These are phyloP conservation scores for Sesamia inferens DNA, from an alignment of 2,888 invertebrate species.

Conservation along the genomic window DNA sequence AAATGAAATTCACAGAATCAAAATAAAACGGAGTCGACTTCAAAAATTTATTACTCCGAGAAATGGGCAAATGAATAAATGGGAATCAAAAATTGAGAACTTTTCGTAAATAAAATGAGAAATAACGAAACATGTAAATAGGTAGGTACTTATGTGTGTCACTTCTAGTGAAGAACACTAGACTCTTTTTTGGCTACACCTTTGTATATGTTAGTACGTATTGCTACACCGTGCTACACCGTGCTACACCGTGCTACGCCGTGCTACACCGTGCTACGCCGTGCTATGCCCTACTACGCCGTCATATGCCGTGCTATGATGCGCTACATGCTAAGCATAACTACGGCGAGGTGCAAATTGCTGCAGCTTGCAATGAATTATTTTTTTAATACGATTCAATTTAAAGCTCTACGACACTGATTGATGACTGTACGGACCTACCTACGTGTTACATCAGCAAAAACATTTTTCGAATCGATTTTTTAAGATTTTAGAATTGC, in stretches of 20 bases:
- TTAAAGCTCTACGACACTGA: background rate
- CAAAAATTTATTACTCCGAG: conserved; percentile 57
- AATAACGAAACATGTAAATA: conserved; percentile 31
- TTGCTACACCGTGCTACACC: too few species aligned
- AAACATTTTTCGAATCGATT: background rate
- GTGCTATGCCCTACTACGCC: background rate
- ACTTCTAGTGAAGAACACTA: background rate
- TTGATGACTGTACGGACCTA: background rate
- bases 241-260: background rate
- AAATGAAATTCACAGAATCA: conserved; percentile 59
- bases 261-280: background rate
- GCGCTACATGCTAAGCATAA: too few species aligned
- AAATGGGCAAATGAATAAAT: conserved; percentile 58
- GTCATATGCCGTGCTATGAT: background rate
- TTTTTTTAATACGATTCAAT: background rate
- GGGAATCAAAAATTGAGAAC: conserved; percentile 43
- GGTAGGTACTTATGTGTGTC: background rate
- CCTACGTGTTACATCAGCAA: too few species aligned
- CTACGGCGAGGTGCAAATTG: too few species aligned
- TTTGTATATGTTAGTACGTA: background rate
- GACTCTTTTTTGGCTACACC: too few species aligned
- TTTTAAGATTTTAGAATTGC: background rate
- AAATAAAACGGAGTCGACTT: conserved; percentile 60
- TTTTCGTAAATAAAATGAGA: conserved; percentile 49
- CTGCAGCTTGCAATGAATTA: background rate